A percentile compares a stretch with the other conserved stretches of the same genome.
phyloP scores from a whole-genome alignment of 2,797 vertebrate genomes.

The Potorous gilbertii region DNA sequence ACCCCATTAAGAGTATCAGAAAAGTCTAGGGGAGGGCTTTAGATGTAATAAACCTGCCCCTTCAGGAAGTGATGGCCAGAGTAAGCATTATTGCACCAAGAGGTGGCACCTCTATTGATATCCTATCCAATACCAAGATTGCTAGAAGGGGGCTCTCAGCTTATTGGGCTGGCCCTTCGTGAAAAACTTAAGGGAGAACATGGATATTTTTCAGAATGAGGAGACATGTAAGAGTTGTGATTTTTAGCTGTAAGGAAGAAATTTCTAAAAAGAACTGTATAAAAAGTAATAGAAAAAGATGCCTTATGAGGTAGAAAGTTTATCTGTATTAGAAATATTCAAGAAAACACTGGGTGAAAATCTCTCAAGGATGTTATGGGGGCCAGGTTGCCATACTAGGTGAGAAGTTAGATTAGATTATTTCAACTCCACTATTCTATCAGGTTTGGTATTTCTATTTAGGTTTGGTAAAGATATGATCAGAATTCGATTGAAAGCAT shows the following conservation, averaged over 20 bases:
- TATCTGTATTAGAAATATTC: neutral
- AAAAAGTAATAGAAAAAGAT: neutral
- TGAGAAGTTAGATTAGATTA: neutral
- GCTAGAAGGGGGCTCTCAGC: neutral
- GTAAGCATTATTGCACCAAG: neutral
- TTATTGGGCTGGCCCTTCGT: neutral
- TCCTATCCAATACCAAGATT: neutral
- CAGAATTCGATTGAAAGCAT: conserved; percentile 28
- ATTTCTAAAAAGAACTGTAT: neutral
- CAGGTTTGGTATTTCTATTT: neutral
- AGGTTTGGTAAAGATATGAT: neutral
- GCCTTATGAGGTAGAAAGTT: neutral
- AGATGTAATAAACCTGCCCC: neutral
- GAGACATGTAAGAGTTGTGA: neutral
- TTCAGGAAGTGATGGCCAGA: neutral
- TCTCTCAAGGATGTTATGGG: neutral
- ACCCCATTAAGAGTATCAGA: neutral
- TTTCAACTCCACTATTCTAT: neutral
- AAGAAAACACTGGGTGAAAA: neutral
- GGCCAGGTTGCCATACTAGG: neutral
- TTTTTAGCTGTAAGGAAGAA: neutral
- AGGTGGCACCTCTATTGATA: neutral
- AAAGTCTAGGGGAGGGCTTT: neutral
- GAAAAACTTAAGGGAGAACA: neutral
- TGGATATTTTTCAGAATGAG: neutral